Base-by-base conservation (phyloP, 2,113 vertebrate genomes). In the Halcyon senegalensis region DNA sequence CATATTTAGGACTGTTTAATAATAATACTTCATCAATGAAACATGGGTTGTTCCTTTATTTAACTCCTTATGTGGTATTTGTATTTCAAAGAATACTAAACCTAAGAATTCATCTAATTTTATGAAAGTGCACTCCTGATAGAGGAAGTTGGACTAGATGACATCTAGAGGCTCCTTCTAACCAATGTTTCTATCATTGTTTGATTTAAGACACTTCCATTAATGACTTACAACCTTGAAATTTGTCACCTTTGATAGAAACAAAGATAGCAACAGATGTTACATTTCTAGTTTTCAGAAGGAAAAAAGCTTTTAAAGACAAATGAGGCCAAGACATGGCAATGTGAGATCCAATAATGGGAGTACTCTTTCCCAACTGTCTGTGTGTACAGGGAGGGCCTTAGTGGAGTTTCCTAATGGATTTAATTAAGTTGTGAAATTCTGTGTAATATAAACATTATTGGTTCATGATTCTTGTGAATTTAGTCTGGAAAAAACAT, bases 321-420 rank as follows among this genome's bases (percentile, higher is more conserved):
- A 84, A 87, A 63, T 31, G n/a, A 51, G n/a, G 13, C 35, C 51
- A 90, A 37, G 27, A 8, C 6, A 10, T 25, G 62, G 20, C 21
- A 55, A 44, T 48, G 10, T 48, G 20, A 48, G 48, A 46, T 56
- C 21, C 23, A 46, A 13, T 75, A 51, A 62, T 23, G 23, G 31
- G 3, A 30, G 20, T 48, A 11, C 17, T 81, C 39, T 89, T 87
- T 30, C 6, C 12, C 35, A 62, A 1, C 16, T 82, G 33, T 76
- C 39, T 64, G 15, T 0, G 0, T 39, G 1, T 66, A 33, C 27
- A 41, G 56, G 1, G 4, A 41, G 56, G 1, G 4, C 24, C 56
- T 67, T 55, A 55, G 56, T 31, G 9, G 19, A 37, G 8, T 41
- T 76, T 85, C 44, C 68, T 64, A 44, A 73, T 73, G 10, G 46